Evolutionary conservation across 2,888 invertebrate species (phyloP), one percentile per base, ranked within the genome.

Genomic region (Cyaniris semiargus): DNA sequence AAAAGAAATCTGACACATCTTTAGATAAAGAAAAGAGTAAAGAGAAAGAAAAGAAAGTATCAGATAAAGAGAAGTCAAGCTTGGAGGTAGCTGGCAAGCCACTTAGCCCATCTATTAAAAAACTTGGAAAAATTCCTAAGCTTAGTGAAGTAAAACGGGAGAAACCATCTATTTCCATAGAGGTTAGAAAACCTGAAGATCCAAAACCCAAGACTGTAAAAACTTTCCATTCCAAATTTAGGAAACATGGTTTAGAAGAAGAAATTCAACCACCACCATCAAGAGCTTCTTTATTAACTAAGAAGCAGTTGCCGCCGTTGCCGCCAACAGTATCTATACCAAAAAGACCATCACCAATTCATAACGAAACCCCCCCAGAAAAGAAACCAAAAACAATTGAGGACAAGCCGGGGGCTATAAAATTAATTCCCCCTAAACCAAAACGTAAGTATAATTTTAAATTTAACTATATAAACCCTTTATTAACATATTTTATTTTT

Each of bases 201-300:
- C 95, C 95, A 15, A 95, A 98, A 84, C 96, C 97, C 5, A 98
- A 98, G 91, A 98, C 98, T 60, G 98, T 98, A 0, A 98, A 98
- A 95, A 97, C 97, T 21, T 98, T 96, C 87, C 96, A 98, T 90
- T 97, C 98, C 0, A 98, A 97, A 91, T 98, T 98, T 94, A 95
- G 98, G 81, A 98, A 98, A 76, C 98, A 98, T 84, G 98, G 98
- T 58, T 90, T 98, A 77, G 97, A 97, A 86, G 98, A 98, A 88
- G 97, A 97, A 91, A 95, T 96, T 0, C 97, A 97, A 85, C 97
- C 97, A n/a, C 97, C 98, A 18, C 97, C 97, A 2, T 97, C 97
- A 3, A 94, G 97, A 78, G 95, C 96, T 76, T 93, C 95, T 0
- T 88, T 95, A 2, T 95, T 96, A 84, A 96, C 95, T 70, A 92